These are phyloP conservation scores for Brachypalpus laphriformis DNA, from an alignment of 2,888 invertebrate species.

Conservation along the genomic window DNA sequence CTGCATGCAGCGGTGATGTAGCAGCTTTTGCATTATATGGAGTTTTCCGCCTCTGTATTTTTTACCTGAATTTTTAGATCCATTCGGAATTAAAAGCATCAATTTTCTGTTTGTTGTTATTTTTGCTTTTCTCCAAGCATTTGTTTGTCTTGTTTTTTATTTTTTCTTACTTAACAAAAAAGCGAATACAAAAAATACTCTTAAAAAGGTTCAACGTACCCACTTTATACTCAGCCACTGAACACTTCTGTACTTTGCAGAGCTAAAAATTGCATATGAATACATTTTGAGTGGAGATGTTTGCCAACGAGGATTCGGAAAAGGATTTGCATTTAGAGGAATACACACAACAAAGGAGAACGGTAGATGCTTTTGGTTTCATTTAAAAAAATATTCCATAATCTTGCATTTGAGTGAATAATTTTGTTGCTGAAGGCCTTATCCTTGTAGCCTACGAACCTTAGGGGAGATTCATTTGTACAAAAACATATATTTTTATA, in stretches of 20 bases:
- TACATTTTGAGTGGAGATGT: slow-evolving; percentile 69
- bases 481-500: slow-evolving; percentile 24
- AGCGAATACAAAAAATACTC: slow-evolving; percentile 22
- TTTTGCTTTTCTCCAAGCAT: slow-evolving; percentile 65
- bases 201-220: slow-evolving; percentile 71
- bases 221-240: slow-evolving; percentile 69
- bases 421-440: slow-evolving; percentile 9
- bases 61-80: slow-evolving; percentile 59
- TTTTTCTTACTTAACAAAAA: slow-evolving; percentile 48
- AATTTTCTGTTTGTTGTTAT: slow-evolving; percentile 72
- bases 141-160: slow-evolving; percentile 50
- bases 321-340: slow-evolving; percentile 70
- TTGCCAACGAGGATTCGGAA: slow-evolving; percentile 67
- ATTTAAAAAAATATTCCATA: slow-evolving; percentile 57
- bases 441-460: slow-evolving; percentile 22
- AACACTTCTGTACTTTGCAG: slow-evolving; percentile 62
- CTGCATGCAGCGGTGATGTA: slow-evolving; percentile 4
- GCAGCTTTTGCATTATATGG: slow-evolving; percentile 40
- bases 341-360: slow-evolving; percentile 56
- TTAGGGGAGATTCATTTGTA: slow-evolving; percentile 21
- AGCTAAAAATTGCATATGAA: slow-evolving; percentile 71
- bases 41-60: slow-evolving; percentile 48
- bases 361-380: slow-evolving; percentile 51
- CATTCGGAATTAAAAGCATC: slow-evolving; percentile 74
- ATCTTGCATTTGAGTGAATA: slow-evolving; percentile 47